A percentile compares a stretch with the other conserved stretches of the same genome.
Evolutionary conservation across 1,140 invertebrate genomes (phyloP).

Genomic region (Parasteatoda tepidariorum): DNA sequence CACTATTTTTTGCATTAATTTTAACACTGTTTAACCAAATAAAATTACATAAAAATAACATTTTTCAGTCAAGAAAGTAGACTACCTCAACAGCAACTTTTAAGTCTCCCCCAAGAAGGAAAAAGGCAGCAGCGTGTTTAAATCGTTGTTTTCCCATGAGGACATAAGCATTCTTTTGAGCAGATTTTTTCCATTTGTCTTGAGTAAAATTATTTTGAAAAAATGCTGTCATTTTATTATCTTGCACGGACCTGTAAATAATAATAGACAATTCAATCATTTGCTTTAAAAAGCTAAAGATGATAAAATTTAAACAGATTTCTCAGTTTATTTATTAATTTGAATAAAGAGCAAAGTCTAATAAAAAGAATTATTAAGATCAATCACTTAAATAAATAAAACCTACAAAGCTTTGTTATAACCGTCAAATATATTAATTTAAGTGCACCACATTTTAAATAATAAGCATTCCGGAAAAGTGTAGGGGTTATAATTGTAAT

Average conservation of each 20-base stretch:
- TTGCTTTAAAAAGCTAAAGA: neutral
- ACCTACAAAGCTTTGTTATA: too few species aligned
- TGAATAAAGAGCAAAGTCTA: neutral
- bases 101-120: constrained; percentile 91
- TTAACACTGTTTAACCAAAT: too few species aligned
- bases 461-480: too few species aligned
- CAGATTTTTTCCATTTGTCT: constrained; percentile 95
- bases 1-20: too few species aligned
- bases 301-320: neutral
- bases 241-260: constrained; percentile 74
- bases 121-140: constrained; percentile 78
- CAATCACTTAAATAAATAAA: too few species aligned
- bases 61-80: too few species aligned
- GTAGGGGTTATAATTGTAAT: too few species aligned
- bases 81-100: constrained; percentile 93
- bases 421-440: too few species aligned
- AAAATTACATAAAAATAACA: too few species aligned
- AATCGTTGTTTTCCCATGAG: constrained; percentile 95
- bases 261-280: too few species aligned
- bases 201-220: constrained; percentile 95
- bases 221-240: constrained; percentile 94
- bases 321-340: neutral
- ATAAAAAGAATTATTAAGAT: too few species aligned
- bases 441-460: too few species aligned
- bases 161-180: constrained; percentile 97